A percentile compares a stretch with the other conserved stretches of the same genome.
Evolutionary conservation across 92 coral and sea anemone species (phyloP).

Genomic region (Parazoanthus atlanticus): DNA sequence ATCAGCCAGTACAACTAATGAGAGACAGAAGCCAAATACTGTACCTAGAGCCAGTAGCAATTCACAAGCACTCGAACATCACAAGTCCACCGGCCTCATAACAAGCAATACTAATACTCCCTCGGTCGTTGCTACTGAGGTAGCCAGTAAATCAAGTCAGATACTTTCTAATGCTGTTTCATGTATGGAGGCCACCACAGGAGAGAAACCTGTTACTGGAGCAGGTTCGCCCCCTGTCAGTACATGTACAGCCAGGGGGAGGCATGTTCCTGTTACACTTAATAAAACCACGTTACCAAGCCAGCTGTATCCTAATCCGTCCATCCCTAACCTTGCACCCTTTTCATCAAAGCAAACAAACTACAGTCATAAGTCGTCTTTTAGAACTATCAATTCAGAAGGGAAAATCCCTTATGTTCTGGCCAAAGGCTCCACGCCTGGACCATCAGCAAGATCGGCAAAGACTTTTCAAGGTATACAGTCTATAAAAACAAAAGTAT

Average conservation of each 20-base stretch:
- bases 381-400: background rate
- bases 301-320: background rate
- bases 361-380: background rate
- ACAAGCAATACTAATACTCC: background rate
- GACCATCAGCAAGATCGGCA: too few relatives aligned
- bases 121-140: background rate
- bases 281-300: background rate
- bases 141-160: background rate
- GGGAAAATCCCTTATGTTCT: slow-evolving; percentile 53
- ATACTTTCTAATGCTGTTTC: background rate
- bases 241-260: background rate
- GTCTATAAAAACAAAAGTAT: background rate
- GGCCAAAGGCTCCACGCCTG: background rate
- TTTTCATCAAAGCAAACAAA: background rate
- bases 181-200: background rate
- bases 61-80: background rate
- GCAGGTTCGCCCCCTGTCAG: background rate
- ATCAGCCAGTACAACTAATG: background rate
- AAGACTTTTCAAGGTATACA: background rate
- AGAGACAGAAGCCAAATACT: background rate
- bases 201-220: background rate
- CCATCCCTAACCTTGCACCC: background rate
- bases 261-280: background rate
- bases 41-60: background rate
- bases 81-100: background rate